Evolutionary conservation across 2,113 vertebrate species (phyloP).

Genomic region (Vulpes vulpes): DNA sequence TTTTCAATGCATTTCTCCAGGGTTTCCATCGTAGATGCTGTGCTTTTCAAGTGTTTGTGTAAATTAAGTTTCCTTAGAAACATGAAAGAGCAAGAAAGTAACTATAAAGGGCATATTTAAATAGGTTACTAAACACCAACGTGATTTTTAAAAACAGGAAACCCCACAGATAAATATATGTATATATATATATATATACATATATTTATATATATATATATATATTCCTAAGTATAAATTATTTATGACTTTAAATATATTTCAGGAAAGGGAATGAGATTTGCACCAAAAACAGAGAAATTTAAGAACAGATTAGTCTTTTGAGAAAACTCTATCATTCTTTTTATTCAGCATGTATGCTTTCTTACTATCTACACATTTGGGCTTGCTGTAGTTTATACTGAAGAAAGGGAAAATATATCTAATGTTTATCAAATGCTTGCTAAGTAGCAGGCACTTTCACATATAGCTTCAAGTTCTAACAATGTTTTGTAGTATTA

Average conservation of each 20-base stretch:
- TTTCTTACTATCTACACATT: background rate
- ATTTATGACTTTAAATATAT: slow-evolving; percentile 1
- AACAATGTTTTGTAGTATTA: background rate
- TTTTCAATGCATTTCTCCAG: background rate
- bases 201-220: background rate
- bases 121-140: slow-evolving; percentile 48
- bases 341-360: background rate
- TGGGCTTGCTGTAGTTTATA: background rate
- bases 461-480: background rate
- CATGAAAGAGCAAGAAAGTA: background rate
- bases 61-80: slow-evolving; percentile 56
- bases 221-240: background rate
- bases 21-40: background rate
- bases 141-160: background rate
- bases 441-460: background rate
- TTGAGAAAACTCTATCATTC: background rate
- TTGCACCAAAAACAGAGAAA: background rate
- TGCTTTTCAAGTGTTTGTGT: slow-evolving; percentile 25
- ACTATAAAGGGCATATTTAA: slow-evolving; percentile 62
- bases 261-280: background rate
- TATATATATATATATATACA: background rate
- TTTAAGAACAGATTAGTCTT: background rate
- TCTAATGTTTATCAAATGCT: background rate
- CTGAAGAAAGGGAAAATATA: background rate
- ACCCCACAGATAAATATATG: background rate